A percentile compares a stretch with the other conserved stretches of the same genome.
Evolutionary conservation across 35 echinoderm and acorn worm genomes (phyloP).

Genomic region (Chiridota heheva): DNA sequence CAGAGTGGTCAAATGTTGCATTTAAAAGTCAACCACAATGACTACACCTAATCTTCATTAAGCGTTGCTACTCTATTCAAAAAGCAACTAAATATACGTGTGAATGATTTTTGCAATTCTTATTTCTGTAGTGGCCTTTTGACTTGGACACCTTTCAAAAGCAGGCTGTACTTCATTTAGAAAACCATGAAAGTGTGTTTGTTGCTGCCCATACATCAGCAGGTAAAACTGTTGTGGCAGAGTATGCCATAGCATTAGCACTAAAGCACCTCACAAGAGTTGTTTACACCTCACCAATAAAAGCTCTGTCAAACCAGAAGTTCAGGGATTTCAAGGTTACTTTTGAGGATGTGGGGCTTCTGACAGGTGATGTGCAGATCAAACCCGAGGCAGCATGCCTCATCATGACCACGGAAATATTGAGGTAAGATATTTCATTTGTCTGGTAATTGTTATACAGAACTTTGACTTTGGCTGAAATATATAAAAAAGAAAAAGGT

Average conservation of each 20-base stretch:
- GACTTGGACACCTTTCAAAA: conserved; percentile 96
- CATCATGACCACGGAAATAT: conserved; percentile 97
- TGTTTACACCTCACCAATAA: conserved; percentile 97
- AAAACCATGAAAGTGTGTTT: conserved; percentile 96
- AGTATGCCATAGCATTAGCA: conserved; percentile 91
- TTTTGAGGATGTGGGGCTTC: conserved; percentile 85
- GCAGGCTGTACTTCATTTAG: conserved; percentile 80
- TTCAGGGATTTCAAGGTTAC: conserved; percentile 86
- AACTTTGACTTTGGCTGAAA: no score
- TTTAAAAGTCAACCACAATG: no score
- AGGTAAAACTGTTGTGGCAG: conserved; percentile 92
- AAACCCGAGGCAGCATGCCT: conserved; percentile 85
- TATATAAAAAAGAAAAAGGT: neutral
- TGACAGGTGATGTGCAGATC: conserved; percentile 97
- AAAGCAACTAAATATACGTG: no score
- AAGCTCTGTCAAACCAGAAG: conserved; percentile 98
- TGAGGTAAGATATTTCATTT: conserved; percentile 45
- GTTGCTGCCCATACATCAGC: conserved; percentile 95
- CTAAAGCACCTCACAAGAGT: conserved; percentile 83
- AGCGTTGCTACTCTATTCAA: no score
- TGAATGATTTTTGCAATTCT: no score
- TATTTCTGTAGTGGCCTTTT: conserved; percentile 82
- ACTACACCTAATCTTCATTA: no score
- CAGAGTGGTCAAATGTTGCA: no score
- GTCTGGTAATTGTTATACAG: neutral